phyloP scores from a whole-genome alignment of 2,797 vertebrate genomes.

The Phrynocephalus forsythii region DNA sequence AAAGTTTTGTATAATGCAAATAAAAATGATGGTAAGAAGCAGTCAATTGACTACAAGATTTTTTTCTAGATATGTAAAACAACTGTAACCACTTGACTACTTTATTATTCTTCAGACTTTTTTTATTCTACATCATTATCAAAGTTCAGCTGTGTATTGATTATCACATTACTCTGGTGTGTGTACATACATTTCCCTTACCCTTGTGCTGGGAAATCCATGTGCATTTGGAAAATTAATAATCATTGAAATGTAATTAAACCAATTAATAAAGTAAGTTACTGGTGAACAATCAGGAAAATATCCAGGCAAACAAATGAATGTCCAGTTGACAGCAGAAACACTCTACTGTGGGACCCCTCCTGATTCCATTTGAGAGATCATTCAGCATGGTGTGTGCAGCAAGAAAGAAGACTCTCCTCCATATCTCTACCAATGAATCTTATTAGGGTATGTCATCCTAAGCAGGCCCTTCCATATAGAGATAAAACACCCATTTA shows the following conservation, averaged over 20 bases:
- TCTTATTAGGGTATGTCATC: background rate
- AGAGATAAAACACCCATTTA: background rate
- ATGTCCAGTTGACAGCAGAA: background rate
- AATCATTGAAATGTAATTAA: background rate
- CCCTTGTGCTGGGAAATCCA: background rate
- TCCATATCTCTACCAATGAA: background rate
- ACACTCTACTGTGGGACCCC: background rate
- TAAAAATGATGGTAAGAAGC: constrained; percentile 90
- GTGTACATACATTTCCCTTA: background rate
- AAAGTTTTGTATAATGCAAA: constrained; percentile 92
- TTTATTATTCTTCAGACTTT: background rate
- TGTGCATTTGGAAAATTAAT: background rate
- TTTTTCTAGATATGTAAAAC: constrained; percentile 4
- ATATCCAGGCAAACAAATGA: background rate
- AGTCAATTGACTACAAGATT: background rate
- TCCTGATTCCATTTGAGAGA: background rate
- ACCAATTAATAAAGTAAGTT: background rate
- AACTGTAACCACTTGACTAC: background rate
- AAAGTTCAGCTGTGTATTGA: background rate
- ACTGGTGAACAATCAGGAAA: background rate
- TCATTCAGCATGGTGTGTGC: background rate
- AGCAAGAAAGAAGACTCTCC: background rate
- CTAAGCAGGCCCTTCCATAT: background rate
- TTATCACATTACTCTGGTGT: background rate
- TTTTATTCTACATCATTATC: background rate